Conservation (phyloP, 2,888 invertebrate genomes). For the Aphrophora alni region DNA sequence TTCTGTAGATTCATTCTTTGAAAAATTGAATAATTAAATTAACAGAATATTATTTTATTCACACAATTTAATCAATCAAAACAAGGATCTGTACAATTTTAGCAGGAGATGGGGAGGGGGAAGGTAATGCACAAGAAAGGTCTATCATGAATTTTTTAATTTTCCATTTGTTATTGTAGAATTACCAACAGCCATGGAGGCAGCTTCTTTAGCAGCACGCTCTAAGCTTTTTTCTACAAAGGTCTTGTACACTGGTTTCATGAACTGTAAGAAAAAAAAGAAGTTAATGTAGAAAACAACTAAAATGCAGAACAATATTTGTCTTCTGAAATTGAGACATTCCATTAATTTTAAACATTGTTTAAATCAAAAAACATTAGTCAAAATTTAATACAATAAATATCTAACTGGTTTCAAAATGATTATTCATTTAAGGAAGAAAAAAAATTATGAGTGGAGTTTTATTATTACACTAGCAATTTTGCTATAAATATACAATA, state of each 20-base stretch:
- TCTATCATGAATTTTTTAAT: conserved; percentile 67
- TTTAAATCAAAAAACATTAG: too few relatives aligned
- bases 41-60: background rate
- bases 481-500: too few relatives aligned
- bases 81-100: background rate
- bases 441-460: too few relatives aligned
- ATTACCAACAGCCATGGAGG: conserved; percentile 69
- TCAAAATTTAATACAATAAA: too few relatives aligned
- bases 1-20: background rate
- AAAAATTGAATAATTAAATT: background rate
- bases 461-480: too few relatives aligned
- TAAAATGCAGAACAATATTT: background rate
- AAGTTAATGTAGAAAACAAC: background rate
- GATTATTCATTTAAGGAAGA: too few relatives aligned
- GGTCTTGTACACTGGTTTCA: conserved; percentile 83
- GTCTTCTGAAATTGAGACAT: too few relatives aligned
- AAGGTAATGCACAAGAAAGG: conserved; percentile 2
- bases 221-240: conserved; percentile 84
- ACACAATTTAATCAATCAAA: background rate
- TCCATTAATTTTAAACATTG: too few relatives aligned
- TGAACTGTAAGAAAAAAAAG: conserved; percentile 64
- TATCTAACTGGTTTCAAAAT: too few relatives aligned
- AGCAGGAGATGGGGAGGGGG: background rate
- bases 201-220: conserved; percentile 79
- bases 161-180: conserved; percentile 64